A percentile compares a stretch with the other conserved stretches of the same genome.
These are phyloP conservation scores for Linepithema humile DNA, from an alignment of 1,140 invertebrate species.

Conservation along the genomic window DNA sequence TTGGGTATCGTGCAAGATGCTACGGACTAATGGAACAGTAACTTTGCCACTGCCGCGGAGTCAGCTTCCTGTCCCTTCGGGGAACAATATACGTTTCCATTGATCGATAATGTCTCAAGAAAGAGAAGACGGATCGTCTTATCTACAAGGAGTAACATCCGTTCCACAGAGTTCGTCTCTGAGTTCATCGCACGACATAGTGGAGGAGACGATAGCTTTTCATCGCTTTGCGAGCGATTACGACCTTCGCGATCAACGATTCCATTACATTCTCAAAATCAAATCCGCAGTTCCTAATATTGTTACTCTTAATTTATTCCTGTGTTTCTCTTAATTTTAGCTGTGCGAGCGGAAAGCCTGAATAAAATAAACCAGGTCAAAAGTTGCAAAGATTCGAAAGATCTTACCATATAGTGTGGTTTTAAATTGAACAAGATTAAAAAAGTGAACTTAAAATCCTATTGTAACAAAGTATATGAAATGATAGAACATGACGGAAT, in stretches of 20 bases:
- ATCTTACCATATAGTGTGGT: not conserved
- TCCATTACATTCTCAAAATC: constrained; percentile 29
- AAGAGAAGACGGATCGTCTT: constrained; percentile 53
- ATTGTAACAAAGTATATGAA: too few species aligned
- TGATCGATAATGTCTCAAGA: constrained; percentile 51
- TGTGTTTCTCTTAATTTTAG: too few species aligned
- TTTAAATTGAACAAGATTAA: not conserved
- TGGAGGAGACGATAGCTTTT: constrained; percentile 10
- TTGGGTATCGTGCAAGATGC: constrained; percentile 54
- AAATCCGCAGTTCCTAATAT: constrained; percentile 9
- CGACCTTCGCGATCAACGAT: not conserved
- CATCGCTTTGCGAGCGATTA: not conserved
- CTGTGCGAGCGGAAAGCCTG: not conserved
- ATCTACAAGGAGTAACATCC: constrained; percentile 40
- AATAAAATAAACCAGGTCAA: not conserved
- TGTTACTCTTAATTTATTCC: not conserved
- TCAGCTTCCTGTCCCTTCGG: constrained; percentile 22
- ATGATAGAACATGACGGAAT: too few species aligned
- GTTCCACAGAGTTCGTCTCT: not conserved
- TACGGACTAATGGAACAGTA: constrained; percentile 54
- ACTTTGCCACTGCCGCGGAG: constrained; percentile 23
- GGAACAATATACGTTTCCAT: constrained; percentile 55
- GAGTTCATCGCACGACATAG: not conserved
- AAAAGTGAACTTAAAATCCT: not conserved
- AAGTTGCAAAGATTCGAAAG: not conserved